A percentile compares a stretch with the other conserved stretches of the same genome.
phyloP scores from a whole-genome alignment of 2,113 vertebrate species.

The Syngnathoides biaculeatus region DNA sequence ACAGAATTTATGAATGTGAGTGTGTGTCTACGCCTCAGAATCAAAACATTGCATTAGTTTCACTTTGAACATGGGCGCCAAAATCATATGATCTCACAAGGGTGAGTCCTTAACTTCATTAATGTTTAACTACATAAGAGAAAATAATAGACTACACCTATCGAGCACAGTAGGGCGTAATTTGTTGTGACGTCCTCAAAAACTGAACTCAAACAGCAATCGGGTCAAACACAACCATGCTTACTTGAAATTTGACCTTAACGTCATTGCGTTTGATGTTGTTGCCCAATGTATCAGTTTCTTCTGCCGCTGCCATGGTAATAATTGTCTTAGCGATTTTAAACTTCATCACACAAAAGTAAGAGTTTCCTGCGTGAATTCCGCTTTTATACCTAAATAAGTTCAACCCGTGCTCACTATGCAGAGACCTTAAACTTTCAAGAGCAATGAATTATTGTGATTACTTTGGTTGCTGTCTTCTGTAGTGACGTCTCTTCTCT shows the following conservation, averaged over 20 bases:
- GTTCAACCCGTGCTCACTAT: neutral
- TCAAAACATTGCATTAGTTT: neutral
- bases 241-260: neutral
- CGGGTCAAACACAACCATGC: neutral
- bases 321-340: neutral
- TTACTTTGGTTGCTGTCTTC: neutral
- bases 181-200: neutral
- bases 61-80: slow-evolving; percentile 4
- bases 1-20: slow-evolving; percentile 22
- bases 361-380: neutral
- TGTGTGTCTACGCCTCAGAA: slow-evolving; percentile 8
- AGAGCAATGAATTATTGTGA: neutral
- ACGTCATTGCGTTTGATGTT: neutral
- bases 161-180: neutral
- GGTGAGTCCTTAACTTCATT: slow-evolving; percentile 5
- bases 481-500: neutral
- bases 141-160: neutral
- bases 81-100: slow-evolving; percentile 3
- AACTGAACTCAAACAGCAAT: neutral
- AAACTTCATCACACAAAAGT: neutral
- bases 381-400: neutral
- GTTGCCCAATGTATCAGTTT: neutral
- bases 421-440: neutral
- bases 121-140: neutral
- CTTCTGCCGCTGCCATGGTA: neutral